Evolutionary conservation across 2,888 invertebrate species (phyloP).

Genomic region (Minunthozetes semirufus): DNA sequence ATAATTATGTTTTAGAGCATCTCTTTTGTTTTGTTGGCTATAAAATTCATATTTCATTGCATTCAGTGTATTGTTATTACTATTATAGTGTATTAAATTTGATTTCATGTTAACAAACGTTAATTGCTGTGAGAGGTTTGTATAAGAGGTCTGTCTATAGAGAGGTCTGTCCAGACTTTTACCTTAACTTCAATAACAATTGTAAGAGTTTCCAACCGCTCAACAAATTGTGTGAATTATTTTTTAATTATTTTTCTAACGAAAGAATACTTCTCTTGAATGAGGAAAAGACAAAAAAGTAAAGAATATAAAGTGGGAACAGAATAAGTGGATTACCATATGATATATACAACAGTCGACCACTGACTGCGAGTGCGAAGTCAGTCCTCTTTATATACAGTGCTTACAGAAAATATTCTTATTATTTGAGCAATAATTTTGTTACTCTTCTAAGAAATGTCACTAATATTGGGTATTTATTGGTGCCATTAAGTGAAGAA

Average conservation of each 20-base stretch:
- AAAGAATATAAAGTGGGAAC: not conserved
- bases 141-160: not conserved
- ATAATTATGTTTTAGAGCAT: not conserved
- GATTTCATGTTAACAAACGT: conserved; percentile 7
- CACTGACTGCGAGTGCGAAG: not conserved
- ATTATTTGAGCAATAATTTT: conserved; percentile 14
- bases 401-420: not conserved
- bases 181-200: not conserved
- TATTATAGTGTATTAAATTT: too few species aligned
- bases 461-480: not conserved
- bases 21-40: not conserved
- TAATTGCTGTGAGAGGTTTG: not conserved
- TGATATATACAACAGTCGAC: conserved; percentile 19
- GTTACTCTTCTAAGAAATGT: not conserved
- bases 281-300: too few species aligned
- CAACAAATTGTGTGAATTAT: not conserved
- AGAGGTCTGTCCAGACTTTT: not conserved
- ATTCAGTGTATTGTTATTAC: too few species aligned
- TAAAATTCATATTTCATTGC: not conserved
- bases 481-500: not conserved
- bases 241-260: not conserved
- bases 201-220: not conserved
- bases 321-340: conserved; percentile 1
- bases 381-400: too few species aligned
- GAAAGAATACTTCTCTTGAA: too few species aligned